Evolutionary conservation across 2,797 vertebrate genomes (phyloP).

Genomic region (Phrynocephalus forsythii): DNA sequence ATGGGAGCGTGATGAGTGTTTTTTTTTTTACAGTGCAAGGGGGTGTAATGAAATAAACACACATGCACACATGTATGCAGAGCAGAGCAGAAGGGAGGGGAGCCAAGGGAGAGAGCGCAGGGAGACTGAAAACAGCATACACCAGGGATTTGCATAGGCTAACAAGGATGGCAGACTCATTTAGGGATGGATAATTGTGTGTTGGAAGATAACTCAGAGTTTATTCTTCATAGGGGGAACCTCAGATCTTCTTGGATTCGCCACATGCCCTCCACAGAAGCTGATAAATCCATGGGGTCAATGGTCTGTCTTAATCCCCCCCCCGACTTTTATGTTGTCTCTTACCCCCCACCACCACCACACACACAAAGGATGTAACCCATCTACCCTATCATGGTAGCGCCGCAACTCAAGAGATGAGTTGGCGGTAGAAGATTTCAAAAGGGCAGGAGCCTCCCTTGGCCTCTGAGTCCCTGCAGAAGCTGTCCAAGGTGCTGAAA

Average conservation of each 20-base stretch:
- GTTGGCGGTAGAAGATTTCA: no score
- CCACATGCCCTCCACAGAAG: background rate
- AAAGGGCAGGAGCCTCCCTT: no score
- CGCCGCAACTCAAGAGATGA: no score
- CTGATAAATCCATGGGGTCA: no score
- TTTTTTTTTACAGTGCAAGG: constrained; percentile 56
- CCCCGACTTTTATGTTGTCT: no score
- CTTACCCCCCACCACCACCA: no score
- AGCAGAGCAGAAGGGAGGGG: constrained; percentile 63
- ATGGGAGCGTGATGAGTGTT: constrained; percentile 71
- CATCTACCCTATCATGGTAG: no score
- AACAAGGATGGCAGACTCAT: background rate
- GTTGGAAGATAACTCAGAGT: background rate
- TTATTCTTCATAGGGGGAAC: background rate
- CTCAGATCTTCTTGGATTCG: background rate
- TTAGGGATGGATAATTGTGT: no score
- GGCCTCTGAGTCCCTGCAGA: no score
- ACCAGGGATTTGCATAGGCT: rapidly evolving
- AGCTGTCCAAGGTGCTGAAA: no score
- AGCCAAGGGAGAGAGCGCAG: constrained; percentile 37
- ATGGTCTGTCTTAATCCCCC: background rate
- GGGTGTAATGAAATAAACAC: constrained; percentile 50
- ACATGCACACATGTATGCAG: background rate
- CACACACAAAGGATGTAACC: no score
- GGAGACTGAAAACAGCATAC: constrained; percentile 2